Evolutionary conservation across 2,888 invertebrate species (phyloP).

Genomic region (Drosophila aldrichi): DNA sequence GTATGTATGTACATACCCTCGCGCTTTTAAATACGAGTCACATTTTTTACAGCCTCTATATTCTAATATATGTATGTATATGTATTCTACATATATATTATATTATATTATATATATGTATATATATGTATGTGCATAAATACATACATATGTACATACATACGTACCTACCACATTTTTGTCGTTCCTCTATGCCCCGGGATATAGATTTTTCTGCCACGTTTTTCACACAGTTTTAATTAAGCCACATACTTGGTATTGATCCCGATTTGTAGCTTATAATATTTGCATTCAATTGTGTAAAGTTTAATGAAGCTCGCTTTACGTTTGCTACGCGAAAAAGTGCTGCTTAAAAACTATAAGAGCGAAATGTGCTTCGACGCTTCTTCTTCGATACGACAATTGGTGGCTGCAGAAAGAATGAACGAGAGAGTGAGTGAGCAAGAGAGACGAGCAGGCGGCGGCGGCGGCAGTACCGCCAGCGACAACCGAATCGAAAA

Average conservation of each 20-base stretch:
- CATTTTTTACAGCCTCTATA: constrained; percentile 59
- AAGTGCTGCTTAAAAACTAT: constrained; percentile 46
- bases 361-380: constrained; percentile 72
- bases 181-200: constrained; percentile 52
- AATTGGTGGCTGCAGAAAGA: constrained; percentile 77
- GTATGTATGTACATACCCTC: not conserved
- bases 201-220: constrained; percentile 76
- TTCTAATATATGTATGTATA: constrained; percentile 45
- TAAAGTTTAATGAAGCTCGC: constrained; percentile 39
- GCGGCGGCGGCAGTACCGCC: constrained; percentile 19
- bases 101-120: constrained; percentile 42
- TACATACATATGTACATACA: constrained; percentile 29
- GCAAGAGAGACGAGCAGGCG: constrained; percentile 25
- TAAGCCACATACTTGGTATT: constrained; percentile 50
- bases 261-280: constrained; percentile 51
- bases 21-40: constrained; percentile 29
- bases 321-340: constrained; percentile 35
- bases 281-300: constrained; percentile 57
- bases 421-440: constrained; percentile 62
- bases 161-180: constrained; percentile 73
- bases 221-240: constrained; percentile 72
- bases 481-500: constrained; percentile 74
- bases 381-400: constrained; percentile 72
- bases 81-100: no score
- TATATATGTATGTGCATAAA: constrained; percentile 26